Evolutionary conservation across 2,113 vertebrate genomes (phyloP), one percentile per base, ranked within the genome.

Genomic region (Trogon surrucura): DNA sequence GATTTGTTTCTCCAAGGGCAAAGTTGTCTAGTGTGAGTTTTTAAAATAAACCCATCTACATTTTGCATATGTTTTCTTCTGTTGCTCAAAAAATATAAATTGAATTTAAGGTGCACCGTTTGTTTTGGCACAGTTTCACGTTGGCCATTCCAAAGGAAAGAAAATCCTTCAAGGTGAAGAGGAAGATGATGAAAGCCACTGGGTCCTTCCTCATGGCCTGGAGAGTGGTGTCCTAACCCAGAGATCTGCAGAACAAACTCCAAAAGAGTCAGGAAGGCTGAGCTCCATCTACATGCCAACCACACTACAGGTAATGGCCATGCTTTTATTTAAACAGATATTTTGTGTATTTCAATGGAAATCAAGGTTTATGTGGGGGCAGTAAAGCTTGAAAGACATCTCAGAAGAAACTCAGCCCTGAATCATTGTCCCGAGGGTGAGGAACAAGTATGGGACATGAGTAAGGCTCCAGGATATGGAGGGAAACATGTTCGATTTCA

Each of bases 401-500:
- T 80, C 41, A 14, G 19, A 13, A 85, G 41, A 45, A 81, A 34
- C 69, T 72, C 34, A 9, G 36, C 41, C 80, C 67, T 36, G 56
- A 74, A 16, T 20, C 6, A 0, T 34, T 1, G 0, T 36, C 41
- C 65, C 3, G 0, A 61, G 51, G n/a, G n/a, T 62, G 51, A 78
- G 61, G 56, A 87, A 23, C 34, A 32, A 57, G 15, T 10, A 12
- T 18, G 50, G 78, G 65, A 48, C 13, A 5, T 0, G 9, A 80
- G 7, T 9, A 10, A 32, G 11, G 38, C 53, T 10, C 9, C 45
- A 34, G 61, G 41, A 21, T 16, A 13, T 3, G 18, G 32, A 83
- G 54, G 29, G 48, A 69, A 65, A 30, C 2, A 2, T 6, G 11
- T 30, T 44, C 48, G 23, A 30, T 69, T 77, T 41, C 38, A 61